Evolutionary conservation across 1,140 invertebrate species (phyloP), one percentile per base, ranked within the genome.

Genomic region (Cyrtorhinus lividipennis): DNA sequence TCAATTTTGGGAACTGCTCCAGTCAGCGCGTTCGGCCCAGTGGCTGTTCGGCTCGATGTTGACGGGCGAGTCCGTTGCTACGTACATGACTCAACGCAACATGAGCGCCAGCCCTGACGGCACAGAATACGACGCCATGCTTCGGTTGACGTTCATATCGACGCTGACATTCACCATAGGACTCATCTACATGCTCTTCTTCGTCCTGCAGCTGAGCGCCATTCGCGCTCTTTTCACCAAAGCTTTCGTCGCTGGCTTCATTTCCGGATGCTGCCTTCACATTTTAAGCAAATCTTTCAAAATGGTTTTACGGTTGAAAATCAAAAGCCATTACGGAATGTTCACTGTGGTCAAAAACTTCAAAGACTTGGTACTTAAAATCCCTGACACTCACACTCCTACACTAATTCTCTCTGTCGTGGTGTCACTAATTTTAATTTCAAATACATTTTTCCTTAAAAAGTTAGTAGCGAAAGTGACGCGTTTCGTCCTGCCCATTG

Each of bases 1-100:
- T 78, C 84, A 56, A 71, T 91, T 2, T 77, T 92, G 66, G 88
- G 88, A 5, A 90, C 88, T 1, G 64, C 64, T 12, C 18, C 24
- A 15, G 15, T 62, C 23, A 65, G 64, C 38, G 57, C 64, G 20
- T 65, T 65, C 61, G 64, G 64, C 23, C 64, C 64, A 15, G 61
- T 65, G 1, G 64, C 64, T 27, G 44, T 65, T n/a, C 10, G 64
- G 46, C 5, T 65, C 64, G 3, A 65, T 65, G 56, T 27, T 65
- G 20, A 62, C 61, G 8, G 64, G 64, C 2, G 64, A 65, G 38
- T 48, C 64, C 10, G 57, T 65, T 10, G 27, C 48, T 3, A 30
- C 20, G 3, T 56, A 63, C 27, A 53, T 53, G 48, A 10, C 48
- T 10, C 10, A 3, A 12, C 10, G 20, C 10, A 53, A 53, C 48